Evolutionary conservation across 64 coral and sea anemone genomes (phyloP).

Genomic region (Dendronephthya gigantea): DNA sequence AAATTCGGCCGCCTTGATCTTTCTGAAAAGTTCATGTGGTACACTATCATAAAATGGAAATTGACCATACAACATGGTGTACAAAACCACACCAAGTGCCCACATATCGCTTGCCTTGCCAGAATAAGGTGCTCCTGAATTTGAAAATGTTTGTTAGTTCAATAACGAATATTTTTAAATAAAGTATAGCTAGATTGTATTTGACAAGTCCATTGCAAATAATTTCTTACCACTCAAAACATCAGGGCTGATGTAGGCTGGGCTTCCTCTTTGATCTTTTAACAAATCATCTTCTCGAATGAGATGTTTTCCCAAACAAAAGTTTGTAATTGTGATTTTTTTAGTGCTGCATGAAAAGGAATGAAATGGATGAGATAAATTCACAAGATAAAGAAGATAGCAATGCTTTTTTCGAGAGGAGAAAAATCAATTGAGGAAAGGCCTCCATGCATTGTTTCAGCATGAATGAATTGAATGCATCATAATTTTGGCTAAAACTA

Average conservation of each 20-base stretch:
- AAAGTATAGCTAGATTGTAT: neutral
- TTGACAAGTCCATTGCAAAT: too few relatives aligned
- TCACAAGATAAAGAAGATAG: neutral
- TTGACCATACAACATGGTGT: slow-evolving; percentile 97
- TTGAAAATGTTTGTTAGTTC: neutral
- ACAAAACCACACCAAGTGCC: slow-evolving; percentile 88
- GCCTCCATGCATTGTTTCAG: too few relatives aligned
- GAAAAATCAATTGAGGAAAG: too few relatives aligned
- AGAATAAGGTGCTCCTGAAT: slow-evolving; percentile 83
- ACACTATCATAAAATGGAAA: slow-evolving; percentile 99
- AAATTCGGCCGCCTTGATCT: slow-evolving; percentile 96
- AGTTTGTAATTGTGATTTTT: slow-evolving; percentile 93
- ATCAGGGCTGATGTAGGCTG: slow-evolving; percentile 97
- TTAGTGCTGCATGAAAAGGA: slow-evolving; percentile 53
- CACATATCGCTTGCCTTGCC: slow-evolving; percentile 99
- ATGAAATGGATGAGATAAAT: neutral
- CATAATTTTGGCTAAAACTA: too few relatives aligned
- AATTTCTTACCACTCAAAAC: slow-evolving; percentile 69
- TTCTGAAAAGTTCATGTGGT: slow-evolving; percentile 94
- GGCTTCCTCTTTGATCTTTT: slow-evolving; percentile 92
- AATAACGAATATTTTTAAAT: neutral
- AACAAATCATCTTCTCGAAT: slow-evolving; percentile 90
- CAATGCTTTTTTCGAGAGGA: too few relatives aligned
- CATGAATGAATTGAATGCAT: too few relatives aligned
- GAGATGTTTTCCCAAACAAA: slow-evolving; percentile 92